These are phyloP conservation scores for Sinohyriopsis cumingii DNA, from an alignment of 2,888 invertebrate genomes.

Conservation along the genomic window DNA sequence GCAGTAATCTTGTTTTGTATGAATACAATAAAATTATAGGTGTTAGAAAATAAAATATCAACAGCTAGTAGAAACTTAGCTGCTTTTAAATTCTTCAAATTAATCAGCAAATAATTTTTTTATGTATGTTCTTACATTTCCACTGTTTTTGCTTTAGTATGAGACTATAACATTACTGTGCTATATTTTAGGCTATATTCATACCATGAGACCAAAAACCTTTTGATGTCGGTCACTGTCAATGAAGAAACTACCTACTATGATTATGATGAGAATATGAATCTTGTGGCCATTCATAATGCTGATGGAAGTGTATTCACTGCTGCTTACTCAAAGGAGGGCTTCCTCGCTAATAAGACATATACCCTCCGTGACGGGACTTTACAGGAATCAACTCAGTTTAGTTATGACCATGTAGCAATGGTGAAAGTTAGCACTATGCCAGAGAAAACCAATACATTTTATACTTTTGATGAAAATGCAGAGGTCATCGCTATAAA, in stretches of 20 bases:
- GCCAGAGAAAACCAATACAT: conserved; percentile 1
- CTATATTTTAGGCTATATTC: not conserved
- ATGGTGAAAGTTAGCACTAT: not conserved
- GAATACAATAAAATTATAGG: too few species aligned
- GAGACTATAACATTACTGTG: too few species aligned
- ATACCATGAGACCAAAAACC: not conserved
- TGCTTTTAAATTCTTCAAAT: too few species aligned
- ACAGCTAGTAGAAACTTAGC: too few species aligned
- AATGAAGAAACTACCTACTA: conserved; percentile 1
- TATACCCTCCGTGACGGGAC: not conserved
- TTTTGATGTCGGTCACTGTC: not conserved
- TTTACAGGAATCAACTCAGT: not conserved
- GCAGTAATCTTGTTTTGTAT: too few species aligned
- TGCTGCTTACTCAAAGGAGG: not conserved
- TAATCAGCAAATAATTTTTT: too few species aligned
- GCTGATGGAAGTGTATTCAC: conserved; percentile 1
- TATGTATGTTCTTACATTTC: too few species aligned
- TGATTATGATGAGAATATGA: not conserved
- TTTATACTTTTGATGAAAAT: conserved; percentile 12
- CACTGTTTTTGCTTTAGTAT: too few species aligned
- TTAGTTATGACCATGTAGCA: not conserved
- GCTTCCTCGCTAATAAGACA: not conserved
- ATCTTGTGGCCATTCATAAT: not conserved
- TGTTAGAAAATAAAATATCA: too few species aligned
- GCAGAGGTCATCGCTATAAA: conserved; percentile 6